Evolutionary conservation across 2,113 vertebrate genomes (phyloP), one percentile per base, ranked within the genome.

Genomic region (Castor canadensis): DNA sequence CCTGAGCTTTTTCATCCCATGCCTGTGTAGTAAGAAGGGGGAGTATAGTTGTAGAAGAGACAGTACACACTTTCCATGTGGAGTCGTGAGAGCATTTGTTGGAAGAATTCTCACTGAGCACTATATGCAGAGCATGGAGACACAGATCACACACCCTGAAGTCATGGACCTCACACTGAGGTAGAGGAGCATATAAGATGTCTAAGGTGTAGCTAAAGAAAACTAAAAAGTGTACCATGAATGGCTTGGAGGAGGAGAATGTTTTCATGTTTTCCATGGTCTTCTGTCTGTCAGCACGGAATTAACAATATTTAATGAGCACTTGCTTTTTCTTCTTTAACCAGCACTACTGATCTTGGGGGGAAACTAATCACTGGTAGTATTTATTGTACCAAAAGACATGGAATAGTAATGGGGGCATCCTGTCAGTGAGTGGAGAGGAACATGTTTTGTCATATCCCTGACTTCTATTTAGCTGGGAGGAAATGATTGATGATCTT

Each of bases 401-500:
- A 58, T 69, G 54, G 90, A 66, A 93, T 97, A 82, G 81, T 75
- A 72, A 67, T 75, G 62, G 72, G 62, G 9, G 58, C 28, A 5
- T n/a, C 67, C 43, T 66, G 30, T 83, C 62, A 32, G 2, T 47
- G 82, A 64, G 40, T 66, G 67, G 69, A 85, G 30, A n/a, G n/a
- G n/a, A n/a, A n/a, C 49, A 1, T 52, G 35, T 89, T 94, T 87
- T 89, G 72, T 87, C 93, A 85, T 69, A 6, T 52, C 66, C 26
- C 54, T 40, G 49, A 76, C 91, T 66, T 45, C 60, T 56, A 32
- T 79, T 84, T 83, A 64, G 54, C 54, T 62, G 87, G 45, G 85
- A 43, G 83, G 84, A 84, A 45, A 0, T 93, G 96, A 97, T 92
- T 96, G 96, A 97, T 94, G 95, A 71, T 52, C 15, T 45, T 82